Evolutionary conservation across 2,797 vertebrate genomes (phyloP).

Genomic region (Amblyraja radiata): DNA sequence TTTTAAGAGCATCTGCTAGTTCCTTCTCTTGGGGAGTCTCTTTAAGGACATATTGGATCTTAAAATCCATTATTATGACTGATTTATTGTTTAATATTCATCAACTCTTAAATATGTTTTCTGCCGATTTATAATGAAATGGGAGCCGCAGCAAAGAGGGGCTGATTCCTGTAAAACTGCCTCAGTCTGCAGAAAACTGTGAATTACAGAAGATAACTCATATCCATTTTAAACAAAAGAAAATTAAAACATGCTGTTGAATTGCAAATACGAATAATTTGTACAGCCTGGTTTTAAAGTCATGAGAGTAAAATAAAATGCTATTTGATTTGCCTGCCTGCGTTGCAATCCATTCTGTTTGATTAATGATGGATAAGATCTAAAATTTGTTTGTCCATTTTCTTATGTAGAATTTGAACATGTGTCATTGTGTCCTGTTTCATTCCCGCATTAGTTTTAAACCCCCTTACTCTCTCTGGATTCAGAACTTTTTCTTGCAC

Average conservation of each 20-base stretch:
- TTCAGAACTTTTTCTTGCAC: background rate
- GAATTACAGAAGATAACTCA: constrained; percentile 5
- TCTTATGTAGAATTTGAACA: background rate
- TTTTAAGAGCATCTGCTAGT: constrained; percentile 18
- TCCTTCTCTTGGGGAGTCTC: background rate
- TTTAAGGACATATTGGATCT: constrained; percentile 22
- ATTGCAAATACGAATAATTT: background rate
- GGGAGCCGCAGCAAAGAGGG: background rate
- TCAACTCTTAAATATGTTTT: constrained; percentile 27
- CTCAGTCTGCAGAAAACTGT: constrained; percentile 10
- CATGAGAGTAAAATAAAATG: background rate
- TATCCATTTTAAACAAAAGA: background rate
- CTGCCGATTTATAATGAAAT: constrained; percentile 19
- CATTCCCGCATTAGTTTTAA: background rate
- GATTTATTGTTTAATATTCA: constrained; percentile 37
- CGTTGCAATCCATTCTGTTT: background rate
- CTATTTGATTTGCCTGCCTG: background rate
- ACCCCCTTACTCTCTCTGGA: background rate
- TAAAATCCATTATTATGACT: constrained; percentile 24
- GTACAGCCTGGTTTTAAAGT: background rate
- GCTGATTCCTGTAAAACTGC: constrained; percentile 18
- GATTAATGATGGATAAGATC: background rate
- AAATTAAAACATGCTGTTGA: background rate
- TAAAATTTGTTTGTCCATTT: background rate
- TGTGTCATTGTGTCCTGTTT: background rate